Evolutionary conservation across 2,888 invertebrate genomes (phyloP).

Genomic region (Calameuta pallipes): DNA sequence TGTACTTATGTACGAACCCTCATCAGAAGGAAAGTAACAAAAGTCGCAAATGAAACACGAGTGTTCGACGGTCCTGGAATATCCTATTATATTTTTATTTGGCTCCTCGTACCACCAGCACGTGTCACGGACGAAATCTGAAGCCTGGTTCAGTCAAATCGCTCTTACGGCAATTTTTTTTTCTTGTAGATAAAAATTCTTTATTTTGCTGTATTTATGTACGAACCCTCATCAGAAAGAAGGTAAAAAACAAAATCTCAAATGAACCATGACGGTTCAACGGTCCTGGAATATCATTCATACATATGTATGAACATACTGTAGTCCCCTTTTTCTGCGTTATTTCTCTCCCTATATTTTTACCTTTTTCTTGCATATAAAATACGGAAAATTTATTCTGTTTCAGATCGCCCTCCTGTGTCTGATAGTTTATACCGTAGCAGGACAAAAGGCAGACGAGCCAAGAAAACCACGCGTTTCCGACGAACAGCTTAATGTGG

Average conservation of each 20-base stretch:
- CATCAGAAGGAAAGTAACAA: background rate
- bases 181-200: background rate
- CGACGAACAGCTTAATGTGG: slow-evolving; percentile 76
- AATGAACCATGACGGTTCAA: background rate
- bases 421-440: slow-evolving; percentile 25
- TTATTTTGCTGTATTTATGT: background rate
- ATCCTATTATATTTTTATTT: background rate
- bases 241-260: background rate
- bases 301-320: background rate
- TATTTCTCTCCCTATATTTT: background rate
- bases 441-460: background rate
- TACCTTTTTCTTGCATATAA: background rate
- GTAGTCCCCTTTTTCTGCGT: background rate
- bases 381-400: slow-evolving; percentile 20
- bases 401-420: slow-evolving; percentile 46
- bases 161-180: background rate
- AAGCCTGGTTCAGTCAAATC: no score
- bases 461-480: slow-evolving; percentile 63
- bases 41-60: background rate
- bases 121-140: no score
- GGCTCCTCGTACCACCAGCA: no score
- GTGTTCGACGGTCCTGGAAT: background rate
- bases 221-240: background rate
- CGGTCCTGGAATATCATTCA: background rate
- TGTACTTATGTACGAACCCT: background rate